Evolutionary conservation across 1,140 invertebrate species (phyloP).

Genomic region (Battus philenor): DNA sequence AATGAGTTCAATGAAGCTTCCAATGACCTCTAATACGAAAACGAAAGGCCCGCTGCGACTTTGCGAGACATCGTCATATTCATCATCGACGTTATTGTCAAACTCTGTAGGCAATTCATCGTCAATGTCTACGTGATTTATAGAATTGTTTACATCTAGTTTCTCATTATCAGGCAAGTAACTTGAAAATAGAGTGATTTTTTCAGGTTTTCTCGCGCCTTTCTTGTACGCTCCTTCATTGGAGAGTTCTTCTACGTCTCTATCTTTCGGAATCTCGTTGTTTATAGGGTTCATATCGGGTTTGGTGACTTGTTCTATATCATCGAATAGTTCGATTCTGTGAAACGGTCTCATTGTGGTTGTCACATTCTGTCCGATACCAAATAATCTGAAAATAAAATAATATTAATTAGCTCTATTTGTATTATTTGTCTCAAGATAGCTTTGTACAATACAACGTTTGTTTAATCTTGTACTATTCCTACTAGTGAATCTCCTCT

Average conservation of each 20-base stretch:
- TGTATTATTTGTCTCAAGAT: too few relatives aligned
- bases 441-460: too few relatives aligned
- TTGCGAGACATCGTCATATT: constrained; percentile 25
- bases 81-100: constrained; percentile 35
- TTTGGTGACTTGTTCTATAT: constrained; percentile 31
- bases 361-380: constrained; percentile 33
- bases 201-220: constrained; percentile 55
- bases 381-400: constrained; percentile 44
- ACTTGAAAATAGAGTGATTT: constrained; percentile 52
- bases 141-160: constrained; percentile 30
- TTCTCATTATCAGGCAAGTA: constrained; percentile 37
- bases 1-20: constrained; percentile 44
- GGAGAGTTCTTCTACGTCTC: constrained; percentile 57
- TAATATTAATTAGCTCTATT: too few relatives aligned
- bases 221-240: constrained; percentile 36
- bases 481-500: too few relatives aligned
- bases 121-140: constrained; percentile 28
- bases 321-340: constrained; percentile 58
- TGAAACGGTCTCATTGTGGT: constrained; percentile 41
- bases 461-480: too few relatives aligned
- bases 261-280: constrained; percentile 45
- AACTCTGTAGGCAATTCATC: constrained; percentile 32
- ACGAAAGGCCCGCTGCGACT: constrained; percentile 43
- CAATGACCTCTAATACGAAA: constrained; percentile 48
- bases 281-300: constrained; percentile 31